Percentiles rank a stretch among this genome's conserved stretches.
Evolutionary conservation across 2,797 vertebrate genomes (phyloP).

Genomic region (Mus spretus): DNA sequence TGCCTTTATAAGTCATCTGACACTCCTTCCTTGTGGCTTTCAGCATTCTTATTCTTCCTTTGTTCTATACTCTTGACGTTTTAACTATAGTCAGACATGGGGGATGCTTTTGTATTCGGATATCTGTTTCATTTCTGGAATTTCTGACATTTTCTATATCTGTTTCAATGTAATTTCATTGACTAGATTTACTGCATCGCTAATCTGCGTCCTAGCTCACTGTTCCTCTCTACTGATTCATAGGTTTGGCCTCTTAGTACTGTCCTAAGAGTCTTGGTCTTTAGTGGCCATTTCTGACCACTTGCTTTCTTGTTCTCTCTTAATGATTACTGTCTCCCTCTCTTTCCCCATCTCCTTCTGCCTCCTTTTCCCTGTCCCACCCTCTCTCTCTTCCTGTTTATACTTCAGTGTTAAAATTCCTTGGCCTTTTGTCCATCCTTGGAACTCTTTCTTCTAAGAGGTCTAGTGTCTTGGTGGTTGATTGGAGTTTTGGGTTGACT

Average conservation of each 20-base stretch:
- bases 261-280: background rate
- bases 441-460: background rate
- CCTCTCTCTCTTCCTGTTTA: too few relatives aligned
- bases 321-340: background rate
- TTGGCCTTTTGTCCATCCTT: background rate
- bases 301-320: background rate
- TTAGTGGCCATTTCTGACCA: background rate
- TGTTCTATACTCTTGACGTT: background rate
- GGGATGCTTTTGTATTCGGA: background rate
- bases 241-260: background rate
- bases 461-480: background rate
- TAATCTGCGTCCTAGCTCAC: background rate
- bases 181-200: background rate
- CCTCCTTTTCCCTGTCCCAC: background rate
- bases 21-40: background rate
- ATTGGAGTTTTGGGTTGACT: background rate
- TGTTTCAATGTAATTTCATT: background rate
- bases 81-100: background rate
- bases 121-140: background rate
- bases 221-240: background rate
- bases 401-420: background rate
- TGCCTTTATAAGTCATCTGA: background rate
- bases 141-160: background rate
- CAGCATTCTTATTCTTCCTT: background rate
- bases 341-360: background rate